Evolutionary conservation across 2,113 vertebrate species (phyloP).

Genomic region (Tragulus kanchil): DNA sequence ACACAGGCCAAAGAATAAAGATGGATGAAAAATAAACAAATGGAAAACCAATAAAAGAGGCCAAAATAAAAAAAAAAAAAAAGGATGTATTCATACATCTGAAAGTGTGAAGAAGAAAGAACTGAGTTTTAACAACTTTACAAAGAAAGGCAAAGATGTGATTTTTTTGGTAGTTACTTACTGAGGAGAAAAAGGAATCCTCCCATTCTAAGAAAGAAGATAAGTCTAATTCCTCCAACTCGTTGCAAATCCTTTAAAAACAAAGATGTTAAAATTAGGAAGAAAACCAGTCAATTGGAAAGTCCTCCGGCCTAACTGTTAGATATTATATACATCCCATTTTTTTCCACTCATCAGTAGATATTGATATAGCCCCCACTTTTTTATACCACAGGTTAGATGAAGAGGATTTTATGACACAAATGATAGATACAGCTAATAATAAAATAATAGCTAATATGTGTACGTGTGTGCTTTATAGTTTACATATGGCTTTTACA

Average conservation of each 20-base stretch:
- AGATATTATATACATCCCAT: background rate
- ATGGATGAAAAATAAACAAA: too few species aligned
- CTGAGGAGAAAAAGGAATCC: background rate
- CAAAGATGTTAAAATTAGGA: conserved; percentile 3
- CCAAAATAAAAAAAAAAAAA: too few species aligned
- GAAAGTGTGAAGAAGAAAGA: conserved; percentile 26
- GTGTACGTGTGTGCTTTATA: background rate
- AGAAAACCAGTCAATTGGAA: conserved; percentile 23
- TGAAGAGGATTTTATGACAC: background rate
- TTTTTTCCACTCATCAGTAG: background rate
- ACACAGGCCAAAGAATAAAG: too few species aligned
- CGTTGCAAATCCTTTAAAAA: conserved; percentile 8
- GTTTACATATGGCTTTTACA: background rate
- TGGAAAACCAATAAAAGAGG: too few species aligned
- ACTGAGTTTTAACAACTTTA: conserved; percentile 44
- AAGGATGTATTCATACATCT: too few species aligned
- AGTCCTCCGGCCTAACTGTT: background rate
- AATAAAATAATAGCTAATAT: background rate
- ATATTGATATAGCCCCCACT: background rate
- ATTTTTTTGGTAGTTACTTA: conserved; percentile 30
- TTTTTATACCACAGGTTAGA: background rate
- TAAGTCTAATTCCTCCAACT: conserved; percentile 2
- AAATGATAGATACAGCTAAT: background rate
- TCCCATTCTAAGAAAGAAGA: background rate
- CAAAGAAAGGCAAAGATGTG: conserved; percentile 37